Evolutionary conservation across 1,140 invertebrate species (phyloP), one percentile per base, ranked within the genome.

Genomic region (Cylas formicarius): DNA sequence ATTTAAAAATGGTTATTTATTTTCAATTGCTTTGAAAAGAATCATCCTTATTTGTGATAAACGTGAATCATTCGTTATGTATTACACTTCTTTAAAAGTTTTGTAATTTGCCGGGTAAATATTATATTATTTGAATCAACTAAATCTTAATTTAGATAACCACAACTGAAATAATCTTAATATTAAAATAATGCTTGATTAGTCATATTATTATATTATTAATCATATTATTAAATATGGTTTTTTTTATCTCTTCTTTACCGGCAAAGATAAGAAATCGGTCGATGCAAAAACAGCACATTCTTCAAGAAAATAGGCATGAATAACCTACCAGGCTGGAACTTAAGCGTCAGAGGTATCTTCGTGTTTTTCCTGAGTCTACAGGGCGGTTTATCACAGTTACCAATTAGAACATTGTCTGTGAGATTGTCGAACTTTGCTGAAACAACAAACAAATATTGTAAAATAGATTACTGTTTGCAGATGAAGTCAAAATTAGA

Each of bases 301-400:
- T 14, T 9, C 9, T 14, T 9, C 18, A n/a, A 14, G 31, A 33
- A 10, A 33, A 14, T n/a, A 33, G 2, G 18, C n/a, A n/a, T n/a
- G 18, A 33, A 14, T 9, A 14, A 60, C 60, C 62, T 62, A 75
- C 73, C 67, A 48, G 80, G 74, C 23, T 61, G 69, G 21, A 85
- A 73, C 36, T 66, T 72, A 26, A 81, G 67, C 14, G 68, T 59
- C 27, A 84, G 71, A 29, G 58, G 48, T 19, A 74, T 60, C 4
- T 60, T 63, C 0, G 75, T 75, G 44, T 75, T 74, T 45, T 76
- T 77, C 55, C 73, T 81, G 22, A 84, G 56, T 14, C 66, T 71
- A 57, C 82, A 85, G 1, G 78, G 78, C 26, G 69, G 62, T 45
- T 72, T 72, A 2, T 74, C 73, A 51, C 82, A 84, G 8, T 69